Evolutionary conservation across 2,888 invertebrate species (phyloP), one percentile per base, ranked within the genome.

Genomic region (Apomyelois bistriatella): DNA sequence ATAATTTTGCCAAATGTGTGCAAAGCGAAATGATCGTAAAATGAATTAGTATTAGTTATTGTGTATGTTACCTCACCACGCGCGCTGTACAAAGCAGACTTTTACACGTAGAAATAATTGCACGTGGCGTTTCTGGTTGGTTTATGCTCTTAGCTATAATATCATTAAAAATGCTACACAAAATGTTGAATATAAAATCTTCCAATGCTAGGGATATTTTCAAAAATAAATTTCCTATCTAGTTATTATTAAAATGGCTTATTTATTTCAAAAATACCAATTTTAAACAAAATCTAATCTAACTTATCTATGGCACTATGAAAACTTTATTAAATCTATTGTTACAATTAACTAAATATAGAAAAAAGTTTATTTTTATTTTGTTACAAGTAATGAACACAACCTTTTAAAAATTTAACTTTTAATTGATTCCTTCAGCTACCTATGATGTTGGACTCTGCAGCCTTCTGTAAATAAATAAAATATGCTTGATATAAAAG

Each of bases 371-470:
- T 9, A 36, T 17, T 54, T 56, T 65, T 12, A 13, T 1, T 32
- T 9, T 9, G 7, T 32, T 32, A 12, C 38, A 46, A 10, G 30
- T 65, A 67, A 69, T 73, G 67, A 79, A 82, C 81, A 82, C 83
- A 84, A 82, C 77, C 79, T 57, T 70, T 61, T 9, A 46, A 59
- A 65, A 58, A 60, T 60, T 62, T 60, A 35, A 56, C 53, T 68
- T 53, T 37, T 32, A 50, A 58, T 30, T 52, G 32, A 40, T 48
- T 47, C 48, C 51, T 52, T 61, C 72, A 72, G 85, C 83, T 89
- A 89, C 76, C 89, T 88, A 58, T 89, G 89, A 56, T 88, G 87
- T 6, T 85, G 87, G 10, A 81, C 62, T 72, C 86, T 72, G 74
- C 89, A 88, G 0, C 72, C 71, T 73, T 85, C 89, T 89, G 83